These are phyloP conservation scores for Clanis bilineata DNA, from an alignment of 2,888 invertebrate genomes.

Conservation along the genomic window DNA sequence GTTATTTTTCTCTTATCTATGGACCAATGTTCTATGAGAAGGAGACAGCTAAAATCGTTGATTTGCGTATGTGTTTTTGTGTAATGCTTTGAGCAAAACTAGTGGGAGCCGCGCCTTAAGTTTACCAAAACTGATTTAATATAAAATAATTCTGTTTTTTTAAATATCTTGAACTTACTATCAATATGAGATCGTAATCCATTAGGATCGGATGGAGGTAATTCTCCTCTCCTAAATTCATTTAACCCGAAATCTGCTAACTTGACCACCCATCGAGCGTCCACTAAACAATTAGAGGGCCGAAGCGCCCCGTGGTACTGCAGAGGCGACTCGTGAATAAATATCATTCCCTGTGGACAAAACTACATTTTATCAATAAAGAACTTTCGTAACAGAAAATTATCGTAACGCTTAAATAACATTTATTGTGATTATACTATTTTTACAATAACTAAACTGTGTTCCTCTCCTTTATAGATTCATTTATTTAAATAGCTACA, in stretches of 20 bases:
- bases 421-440: not conserved
- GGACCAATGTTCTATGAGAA: too few species aligned
- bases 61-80: too few species aligned
- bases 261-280: constrained; percentile 97
- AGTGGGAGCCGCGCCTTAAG: too few species aligned
- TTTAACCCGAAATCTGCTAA: constrained; percentile 95
- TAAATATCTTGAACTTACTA: constrained; percentile 78
- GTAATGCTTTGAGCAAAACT: too few species aligned
- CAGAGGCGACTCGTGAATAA: constrained; percentile 93
- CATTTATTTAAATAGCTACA: too few species aligned
- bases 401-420: too few species aligned
- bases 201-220: constrained; percentile 83
- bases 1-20: too few species aligned
- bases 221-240: constrained; percentile 90
- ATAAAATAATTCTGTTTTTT: not conserved
- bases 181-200: constrained; percentile 85
- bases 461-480: too few species aligned
- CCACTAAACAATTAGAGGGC: constrained; percentile 95
- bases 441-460: not conserved
- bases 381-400: too few species aligned
- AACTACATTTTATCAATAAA: not conserved
- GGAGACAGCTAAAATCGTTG: too few species aligned
- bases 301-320: constrained; percentile 93
- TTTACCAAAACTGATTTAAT: too few species aligned
- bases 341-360: constrained; percentile 89